Evolutionary conservation across 2,113 vertebrate genomes (phyloP).

Genomic region (Labeo catla): DNA sequence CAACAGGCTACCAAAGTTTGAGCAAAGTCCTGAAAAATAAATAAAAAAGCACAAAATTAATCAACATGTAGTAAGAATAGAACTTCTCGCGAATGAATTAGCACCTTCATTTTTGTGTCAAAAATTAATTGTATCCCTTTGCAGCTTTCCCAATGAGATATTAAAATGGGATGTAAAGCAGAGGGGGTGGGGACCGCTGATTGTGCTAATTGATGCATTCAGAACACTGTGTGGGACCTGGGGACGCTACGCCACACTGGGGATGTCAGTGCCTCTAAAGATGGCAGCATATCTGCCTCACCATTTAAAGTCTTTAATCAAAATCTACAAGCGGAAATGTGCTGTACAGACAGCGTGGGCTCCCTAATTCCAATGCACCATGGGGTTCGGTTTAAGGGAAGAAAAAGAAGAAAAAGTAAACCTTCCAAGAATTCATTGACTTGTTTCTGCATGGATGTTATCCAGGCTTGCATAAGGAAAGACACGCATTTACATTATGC

Average conservation of each 20-base stretch:
- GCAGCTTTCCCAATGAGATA: constrained; percentile 58
- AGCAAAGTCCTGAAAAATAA: constrained; percentile 31
- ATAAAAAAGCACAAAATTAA: constrained; percentile 50
- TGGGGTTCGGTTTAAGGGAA: constrained; percentile 49
- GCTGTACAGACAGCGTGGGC: constrained; percentile 50
- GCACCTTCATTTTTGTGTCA: constrained; percentile 59
- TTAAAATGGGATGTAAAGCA: constrained; percentile 57
- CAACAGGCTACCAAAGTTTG: neutral
- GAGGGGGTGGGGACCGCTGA: constrained; percentile 49
- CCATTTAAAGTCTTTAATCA: constrained; percentile 60
- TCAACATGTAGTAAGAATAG: constrained; percentile 51
- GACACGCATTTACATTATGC: neutral
- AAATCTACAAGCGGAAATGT: constrained; percentile 49
- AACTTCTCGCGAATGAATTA: constrained; percentile 62
- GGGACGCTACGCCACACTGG: constrained; percentile 50
- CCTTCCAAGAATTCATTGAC: constrained; percentile 21
- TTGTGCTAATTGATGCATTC: constrained; percentile 63
- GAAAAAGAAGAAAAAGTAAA: constrained; percentile 24
- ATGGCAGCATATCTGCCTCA: constrained; percentile 50
- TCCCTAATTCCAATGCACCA: constrained; percentile 44
- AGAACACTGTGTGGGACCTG: constrained; percentile 55
- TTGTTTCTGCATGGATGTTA: constrained; percentile 15
- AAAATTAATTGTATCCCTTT: constrained; percentile 62
- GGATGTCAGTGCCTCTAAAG: constrained; percentile 58
- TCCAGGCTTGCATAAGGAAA: constrained; percentile 20